Conservation (phyloP, 2,113 vertebrate species). For the Australoheros scitulus region DNA sequence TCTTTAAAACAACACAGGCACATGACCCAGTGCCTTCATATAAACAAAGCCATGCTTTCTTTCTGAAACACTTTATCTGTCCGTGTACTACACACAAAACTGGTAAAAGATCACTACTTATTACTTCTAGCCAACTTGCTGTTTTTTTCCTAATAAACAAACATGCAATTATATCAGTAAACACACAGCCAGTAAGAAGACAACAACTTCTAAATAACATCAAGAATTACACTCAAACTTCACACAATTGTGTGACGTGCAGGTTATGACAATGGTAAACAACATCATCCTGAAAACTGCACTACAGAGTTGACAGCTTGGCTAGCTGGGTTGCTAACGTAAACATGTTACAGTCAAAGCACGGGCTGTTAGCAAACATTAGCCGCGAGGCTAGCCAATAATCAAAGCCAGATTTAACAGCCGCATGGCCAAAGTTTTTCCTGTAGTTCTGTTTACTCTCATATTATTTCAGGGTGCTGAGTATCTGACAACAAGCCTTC, state of each 20-base stretch:
- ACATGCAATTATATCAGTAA: not conserved
- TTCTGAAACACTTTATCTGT: not conserved
- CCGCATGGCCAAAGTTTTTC: conserved; percentile 6
- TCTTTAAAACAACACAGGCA: not conserved
- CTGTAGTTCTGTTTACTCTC: conserved; percentile 28
- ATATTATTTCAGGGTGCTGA: conserved; percentile 1
- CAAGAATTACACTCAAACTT: not conserved
- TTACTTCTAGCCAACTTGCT: not conserved
- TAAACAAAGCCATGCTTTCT: conserved; percentile 51
- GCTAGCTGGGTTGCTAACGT: conserved; percentile 62
- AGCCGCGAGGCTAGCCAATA: conserved; percentile 49
- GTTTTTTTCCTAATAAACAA: not conserved
- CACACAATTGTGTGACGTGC: not conserved
- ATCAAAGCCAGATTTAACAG: conserved; percentile 13
- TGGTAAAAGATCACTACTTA: not conserved
- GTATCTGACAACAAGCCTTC: conserved; percentile 64
- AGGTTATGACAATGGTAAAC: not conserved
- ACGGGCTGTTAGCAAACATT: conserved; percentile 76
- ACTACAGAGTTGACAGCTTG: conserved; percentile 22
- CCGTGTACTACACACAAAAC: not conserved
- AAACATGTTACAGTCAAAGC: conserved; percentile 75
- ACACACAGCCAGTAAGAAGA: not conserved
- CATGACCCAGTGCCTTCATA: not conserved
- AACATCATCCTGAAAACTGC: not conserved
- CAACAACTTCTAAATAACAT: not conserved